Percentiles rank a stretch among this genome's conserved stretches.
phyloP scores from a whole-genome alignment of 2,888 invertebrate genomes.

The Allophyes oxyacanthae region DNA sequence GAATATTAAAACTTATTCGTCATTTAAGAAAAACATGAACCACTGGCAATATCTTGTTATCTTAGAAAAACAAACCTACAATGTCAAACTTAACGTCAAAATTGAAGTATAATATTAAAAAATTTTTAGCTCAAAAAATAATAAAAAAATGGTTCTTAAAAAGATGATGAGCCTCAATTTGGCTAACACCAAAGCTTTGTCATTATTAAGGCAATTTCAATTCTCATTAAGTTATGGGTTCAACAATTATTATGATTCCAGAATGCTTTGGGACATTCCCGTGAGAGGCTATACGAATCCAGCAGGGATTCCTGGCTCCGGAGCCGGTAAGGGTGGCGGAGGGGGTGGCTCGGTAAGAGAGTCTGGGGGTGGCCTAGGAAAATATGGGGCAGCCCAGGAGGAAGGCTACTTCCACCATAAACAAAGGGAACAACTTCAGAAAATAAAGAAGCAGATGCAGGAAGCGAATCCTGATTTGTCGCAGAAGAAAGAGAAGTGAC shows the following conservation, averaged over 20 bases:
- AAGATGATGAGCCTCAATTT: background rate
- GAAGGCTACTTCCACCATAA: conserved; percentile 78
- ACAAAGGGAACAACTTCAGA: conserved; percentile 68
- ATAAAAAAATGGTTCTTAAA: background rate
- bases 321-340: conserved; percentile 75
- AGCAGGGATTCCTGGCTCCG: conserved; percentile 65
- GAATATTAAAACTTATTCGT: no score
- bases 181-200: background rate
- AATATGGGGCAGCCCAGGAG: conserved; percentile 73
- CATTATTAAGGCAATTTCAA: background rate
- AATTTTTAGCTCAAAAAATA: background rate
- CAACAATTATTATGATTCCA: background rate
- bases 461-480: conserved; percentile 35
- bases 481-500: conserved; percentile 28
- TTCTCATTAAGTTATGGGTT: background rate
- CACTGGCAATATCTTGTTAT: no score
- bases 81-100: no score
- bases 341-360: conserved; percentile 72
- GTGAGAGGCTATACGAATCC: conserved; percentile 41
- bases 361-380: conserved; percentile 73
- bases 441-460: conserved; percentile 68
- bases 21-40: no score
- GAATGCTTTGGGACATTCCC: conserved; percentile 2
- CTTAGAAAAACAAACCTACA: no score
- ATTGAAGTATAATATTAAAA: background rate